Evolutionary conservation across 2,888 invertebrate species (phyloP).

Genomic region (Cryptocheilus praepositus): DNA sequence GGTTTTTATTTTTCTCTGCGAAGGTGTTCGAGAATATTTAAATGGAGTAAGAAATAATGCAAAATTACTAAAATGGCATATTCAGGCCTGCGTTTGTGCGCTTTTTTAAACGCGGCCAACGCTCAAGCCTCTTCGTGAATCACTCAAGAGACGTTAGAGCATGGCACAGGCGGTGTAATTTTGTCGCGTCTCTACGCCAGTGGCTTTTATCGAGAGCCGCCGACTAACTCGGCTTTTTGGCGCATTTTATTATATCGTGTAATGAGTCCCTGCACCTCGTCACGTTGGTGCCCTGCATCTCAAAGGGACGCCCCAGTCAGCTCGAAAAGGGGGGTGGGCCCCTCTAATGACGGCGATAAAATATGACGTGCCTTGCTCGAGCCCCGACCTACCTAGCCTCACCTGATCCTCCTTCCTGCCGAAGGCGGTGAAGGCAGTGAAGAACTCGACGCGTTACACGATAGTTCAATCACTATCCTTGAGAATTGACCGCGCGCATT

Average conservation of each 20-base stretch:
- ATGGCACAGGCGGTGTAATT: neutral
- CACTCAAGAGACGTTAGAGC: slow-evolving; percentile 4
- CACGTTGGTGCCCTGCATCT: slow-evolving; percentile 56
- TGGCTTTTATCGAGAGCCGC: slow-evolving; percentile 52
- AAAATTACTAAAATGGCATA: too few species aligned
- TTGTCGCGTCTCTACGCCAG: slow-evolving; percentile 31
- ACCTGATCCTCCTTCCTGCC: slow-evolving; percentile 20
- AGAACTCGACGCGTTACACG: slow-evolving; percentile 7
- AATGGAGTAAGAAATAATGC: too few species aligned
- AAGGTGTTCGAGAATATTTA: too few species aligned
- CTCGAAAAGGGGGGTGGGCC: slow-evolving; percentile 29
- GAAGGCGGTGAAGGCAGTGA: slow-evolving; percentile 9
- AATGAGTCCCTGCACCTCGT: slow-evolving; percentile 61
- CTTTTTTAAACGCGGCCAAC: too few species aligned
- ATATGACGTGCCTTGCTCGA: slow-evolving; percentile 53
- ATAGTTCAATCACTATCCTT: neutral
- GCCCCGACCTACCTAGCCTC: slow-evolving; percentile 26
- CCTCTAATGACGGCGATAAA: slow-evolving; percentile 61
- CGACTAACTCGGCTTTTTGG: slow-evolving; percentile 64
- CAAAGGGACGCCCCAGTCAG: slow-evolving; percentile 54
- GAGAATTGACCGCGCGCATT: too few species aligned
- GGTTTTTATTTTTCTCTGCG: too few species aligned
- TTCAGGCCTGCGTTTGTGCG: too few species aligned
- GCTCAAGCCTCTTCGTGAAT: slow-evolving; percentile 17
- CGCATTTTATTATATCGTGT: slow-evolving; percentile 67